Evolutionary conservation across 1,140 invertebrate genomes (phyloP).

Genomic region (Ceratina australensis): DNA sequence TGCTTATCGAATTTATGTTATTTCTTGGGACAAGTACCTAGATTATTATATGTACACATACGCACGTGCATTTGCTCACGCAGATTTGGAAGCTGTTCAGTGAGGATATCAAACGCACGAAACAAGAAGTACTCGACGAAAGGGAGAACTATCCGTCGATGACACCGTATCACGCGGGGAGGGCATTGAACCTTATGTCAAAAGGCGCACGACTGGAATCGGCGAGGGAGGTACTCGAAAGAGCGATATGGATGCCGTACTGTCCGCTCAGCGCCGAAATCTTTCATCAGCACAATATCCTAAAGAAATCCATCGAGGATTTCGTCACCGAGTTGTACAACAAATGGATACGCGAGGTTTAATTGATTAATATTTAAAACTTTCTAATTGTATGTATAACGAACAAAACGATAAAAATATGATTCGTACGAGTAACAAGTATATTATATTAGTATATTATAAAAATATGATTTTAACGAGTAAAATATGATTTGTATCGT

Average conservation of each 20-base stretch:
- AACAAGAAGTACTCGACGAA: constrained; percentile 85
- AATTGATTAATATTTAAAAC: too few relatives aligned
- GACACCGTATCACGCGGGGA: constrained; percentile 86
- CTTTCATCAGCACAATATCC: constrained; percentile 83
- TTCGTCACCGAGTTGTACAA: constrained; percentile 82
- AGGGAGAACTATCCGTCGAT: constrained; percentile 82
- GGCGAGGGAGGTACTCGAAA: constrained; percentile 82
- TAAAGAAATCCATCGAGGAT: constrained; percentile 84
- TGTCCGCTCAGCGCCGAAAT: constrained; percentile 86
- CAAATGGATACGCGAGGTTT: constrained; percentile 83
- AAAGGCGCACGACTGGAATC: constrained; percentile 83
- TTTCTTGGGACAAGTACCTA: background rate
- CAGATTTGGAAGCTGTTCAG: constrained; percentile 88
- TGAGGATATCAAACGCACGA: constrained; percentile 87
- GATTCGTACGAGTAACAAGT: too few relatives aligned
- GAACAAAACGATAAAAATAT: too few relatives aligned
- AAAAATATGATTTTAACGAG: too few relatives aligned
- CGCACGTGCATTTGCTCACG: background rate
- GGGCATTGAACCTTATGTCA: constrained; percentile 83
- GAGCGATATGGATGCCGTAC: constrained; percentile 86
- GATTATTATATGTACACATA: background rate
- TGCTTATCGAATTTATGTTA: too few relatives aligned
- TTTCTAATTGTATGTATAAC: too few relatives aligned
- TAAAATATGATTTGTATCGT: too few relatives aligned
- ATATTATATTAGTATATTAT: too few relatives aligned